phyloP scores from a whole-genome alignment of 2,888 invertebrate species.

The Lasioglossum oenotherae region DNA sequence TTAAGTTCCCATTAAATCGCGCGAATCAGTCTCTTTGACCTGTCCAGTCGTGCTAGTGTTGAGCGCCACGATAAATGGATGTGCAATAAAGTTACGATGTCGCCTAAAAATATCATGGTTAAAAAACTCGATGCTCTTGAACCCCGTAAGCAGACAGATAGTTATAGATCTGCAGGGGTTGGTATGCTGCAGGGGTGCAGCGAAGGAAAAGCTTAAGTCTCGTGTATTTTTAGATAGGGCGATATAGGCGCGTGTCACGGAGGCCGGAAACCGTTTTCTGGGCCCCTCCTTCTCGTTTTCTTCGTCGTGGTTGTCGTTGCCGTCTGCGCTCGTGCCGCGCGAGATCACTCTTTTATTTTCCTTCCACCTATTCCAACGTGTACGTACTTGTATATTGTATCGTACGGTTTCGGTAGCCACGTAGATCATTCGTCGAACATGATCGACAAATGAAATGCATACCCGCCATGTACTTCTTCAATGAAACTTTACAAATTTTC shows the following conservation, averaged over 20 bases:
- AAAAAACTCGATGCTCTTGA: slow-evolving; percentile 55
- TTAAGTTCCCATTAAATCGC: not conserved
- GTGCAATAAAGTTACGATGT: not conserved
- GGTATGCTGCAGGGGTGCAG: slow-evolving; percentile 57
- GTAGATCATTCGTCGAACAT: slow-evolving; percentile 21
- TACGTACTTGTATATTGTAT: slow-evolving; percentile 19
- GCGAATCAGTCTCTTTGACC: not conserved
- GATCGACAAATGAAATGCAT: slow-evolving; percentile 6
- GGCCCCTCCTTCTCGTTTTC: slow-evolving; percentile 54
- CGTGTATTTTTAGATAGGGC: slow-evolving; percentile 60
- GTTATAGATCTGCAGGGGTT: slow-evolving; percentile 61
- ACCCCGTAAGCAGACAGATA: slow-evolving; percentile 61
- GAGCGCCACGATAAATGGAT: not conserved
- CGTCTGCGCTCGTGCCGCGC: slow-evolving; percentile 54
- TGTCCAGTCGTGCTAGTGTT: not conserved
- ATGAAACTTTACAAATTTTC: not conserved
- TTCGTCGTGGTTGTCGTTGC: slow-evolving; percentile 56
- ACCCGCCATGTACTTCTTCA: not conserved
- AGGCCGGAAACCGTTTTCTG: slow-evolving; percentile 63
- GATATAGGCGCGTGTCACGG: slow-evolving; percentile 63
- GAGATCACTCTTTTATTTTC: slow-evolving; percentile 55
- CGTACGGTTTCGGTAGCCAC: slow-evolving; percentile 11
- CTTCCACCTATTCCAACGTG: slow-evolving; percentile 31
- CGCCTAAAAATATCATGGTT: slow-evolving; percentile 49
- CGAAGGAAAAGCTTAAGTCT: slow-evolving; percentile 53